phyloP scores from a whole-genome alignment of 1,140 invertebrate genomes.

The Cotesia chilonis region DNA sequence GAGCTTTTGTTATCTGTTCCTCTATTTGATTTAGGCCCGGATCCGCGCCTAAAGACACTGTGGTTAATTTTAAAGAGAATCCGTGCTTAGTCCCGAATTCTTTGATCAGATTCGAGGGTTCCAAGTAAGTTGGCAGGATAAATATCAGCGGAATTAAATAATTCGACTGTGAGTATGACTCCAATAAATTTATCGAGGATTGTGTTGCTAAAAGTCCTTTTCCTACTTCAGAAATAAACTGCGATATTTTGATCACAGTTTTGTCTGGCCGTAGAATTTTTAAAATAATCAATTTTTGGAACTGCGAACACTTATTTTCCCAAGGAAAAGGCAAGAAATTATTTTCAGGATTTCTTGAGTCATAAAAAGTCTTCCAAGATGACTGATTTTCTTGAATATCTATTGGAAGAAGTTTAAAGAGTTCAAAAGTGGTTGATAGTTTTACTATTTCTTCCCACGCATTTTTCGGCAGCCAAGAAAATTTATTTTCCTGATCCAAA shows the following conservation, averaged over 20 bases:
- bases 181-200: slow-evolving; percentile 63
- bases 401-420: slow-evolving; percentile 2
- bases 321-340: slow-evolving; percentile 70
- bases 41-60: slow-evolving; percentile 73
- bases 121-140: slow-evolving; percentile 71
- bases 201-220: not conserved
- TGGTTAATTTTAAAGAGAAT: slow-evolving; percentile 69
- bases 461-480: slow-evolving; percentile 59
- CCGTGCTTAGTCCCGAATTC: slow-evolving; percentile 70
- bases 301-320: slow-evolving; percentile 72
- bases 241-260: slow-evolving; percentile 64
- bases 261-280: slow-evolving; percentile 86
- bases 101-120: slow-evolving; percentile 67
- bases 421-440: not conserved
- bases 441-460: slow-evolving; percentile 2
- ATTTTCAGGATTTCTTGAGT: slow-evolving; percentile 73
- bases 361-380: slow-evolving; percentile 80
- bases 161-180: slow-evolving; percentile 72
- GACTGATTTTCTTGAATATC: slow-evolving; percentile 52
- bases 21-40: slow-evolving; percentile 48
- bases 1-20: slow-evolving; percentile 67
- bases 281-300: slow-evolving; percentile 84
- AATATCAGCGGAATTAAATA: slow-evolving; percentile 73
- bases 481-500: not conserved
- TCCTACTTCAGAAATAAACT: slow-evolving; percentile 27